These are phyloP conservation scores for Urophycis tenuis DNA, from an alignment of 2,797 vertebrate genomes.

Conservation along the genomic window DNA sequence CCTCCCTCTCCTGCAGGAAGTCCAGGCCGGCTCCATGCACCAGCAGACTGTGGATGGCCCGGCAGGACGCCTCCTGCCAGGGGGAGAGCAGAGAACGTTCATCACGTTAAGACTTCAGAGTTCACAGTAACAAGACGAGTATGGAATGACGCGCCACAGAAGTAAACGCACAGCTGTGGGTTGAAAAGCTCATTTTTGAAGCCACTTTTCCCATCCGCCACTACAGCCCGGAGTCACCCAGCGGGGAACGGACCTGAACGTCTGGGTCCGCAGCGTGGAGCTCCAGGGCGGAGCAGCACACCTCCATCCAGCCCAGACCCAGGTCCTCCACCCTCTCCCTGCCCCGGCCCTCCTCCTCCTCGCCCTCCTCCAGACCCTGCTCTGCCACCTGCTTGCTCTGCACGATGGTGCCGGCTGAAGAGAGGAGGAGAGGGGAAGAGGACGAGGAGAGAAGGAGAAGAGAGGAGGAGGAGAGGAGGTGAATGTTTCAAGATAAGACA, in stretches of 20 bases:
- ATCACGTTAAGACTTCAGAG: too few relatives aligned
- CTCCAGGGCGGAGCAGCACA: constrained; percentile 81
- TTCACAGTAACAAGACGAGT: too few relatives aligned
- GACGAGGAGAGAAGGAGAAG: too few relatives aligned
- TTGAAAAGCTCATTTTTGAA: background rate
- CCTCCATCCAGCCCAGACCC: constrained; percentile 80
- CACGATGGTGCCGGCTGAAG: constrained; percentile 85
- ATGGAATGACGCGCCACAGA: too few relatives aligned
- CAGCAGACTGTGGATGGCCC: constrained; percentile 86
- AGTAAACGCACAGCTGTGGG: background rate
- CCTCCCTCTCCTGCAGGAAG: constrained; percentile 77
- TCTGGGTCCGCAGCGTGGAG: constrained; percentile 72
- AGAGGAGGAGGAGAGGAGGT: too few relatives aligned
- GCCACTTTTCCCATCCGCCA: background rate
- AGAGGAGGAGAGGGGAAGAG: background rate
- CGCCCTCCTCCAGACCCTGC: constrained; percentile 65
- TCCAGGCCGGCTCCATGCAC: constrained; percentile 73
- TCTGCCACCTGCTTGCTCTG: constrained; percentile 75
- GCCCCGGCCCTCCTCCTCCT: constrained; percentile 69
- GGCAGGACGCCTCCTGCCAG: constrained; percentile 86
- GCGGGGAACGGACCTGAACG: constrained; percentile 77
- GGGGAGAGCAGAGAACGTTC: background rate
- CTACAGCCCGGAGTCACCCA: too few relatives aligned
- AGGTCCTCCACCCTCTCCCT: constrained; percentile 53
- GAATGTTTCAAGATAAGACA: too few relatives aligned